Evolutionary conservation across 2,113 vertebrate species (phyloP), one percentile per base, ranked within the genome.

Genomic region (Rhipidura dahli): DNA sequence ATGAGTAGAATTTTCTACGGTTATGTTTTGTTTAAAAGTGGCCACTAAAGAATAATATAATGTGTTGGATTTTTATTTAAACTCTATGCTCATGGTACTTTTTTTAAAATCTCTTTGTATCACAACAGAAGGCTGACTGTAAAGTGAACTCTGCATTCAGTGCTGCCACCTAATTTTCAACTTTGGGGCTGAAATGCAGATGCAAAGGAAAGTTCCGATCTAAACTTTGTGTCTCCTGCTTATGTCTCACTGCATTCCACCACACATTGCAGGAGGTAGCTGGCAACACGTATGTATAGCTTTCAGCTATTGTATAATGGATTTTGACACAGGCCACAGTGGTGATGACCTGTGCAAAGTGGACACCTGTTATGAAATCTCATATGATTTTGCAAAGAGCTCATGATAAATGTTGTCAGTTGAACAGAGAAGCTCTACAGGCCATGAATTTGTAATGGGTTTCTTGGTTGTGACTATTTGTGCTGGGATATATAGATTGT

Each of bases 301-400:
- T 90, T 95, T 94, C 93, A 87, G 72, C 80, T 93, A 39, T 84
- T 92, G n/a, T 51, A 50, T 96, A 95, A 95, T 97, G 88, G 79
- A 83, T 93, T 96, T 90, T 93, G 96, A 96, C 90, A 90, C 92
- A 95, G 83, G 88, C 92, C 90, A 93, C 88, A 39, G 61, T 47
- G 69, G 72, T 92, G 93, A 93, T 84, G 92, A 95, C 93, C 94
- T 96, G n/a, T 81, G 86, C 0, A 37, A 96, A 96, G 92, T 94
- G 92, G 96, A 96, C 94, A 94, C 90, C 94, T 97, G 94, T 95
- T 97, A 92, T 24, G 80, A 96, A 94, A 93, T 90, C 94, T 97
- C 85, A 75, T 94, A 93, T 97, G 96, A 96, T 96, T 97, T 95
- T 95, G 86, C 83, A 92, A 96, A 92, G 75, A 82, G 77, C 90